phyloP scores from a whole-genome alignment of 2,113 vertebrate species.

The Megaptera novaeangliae region DNA sequence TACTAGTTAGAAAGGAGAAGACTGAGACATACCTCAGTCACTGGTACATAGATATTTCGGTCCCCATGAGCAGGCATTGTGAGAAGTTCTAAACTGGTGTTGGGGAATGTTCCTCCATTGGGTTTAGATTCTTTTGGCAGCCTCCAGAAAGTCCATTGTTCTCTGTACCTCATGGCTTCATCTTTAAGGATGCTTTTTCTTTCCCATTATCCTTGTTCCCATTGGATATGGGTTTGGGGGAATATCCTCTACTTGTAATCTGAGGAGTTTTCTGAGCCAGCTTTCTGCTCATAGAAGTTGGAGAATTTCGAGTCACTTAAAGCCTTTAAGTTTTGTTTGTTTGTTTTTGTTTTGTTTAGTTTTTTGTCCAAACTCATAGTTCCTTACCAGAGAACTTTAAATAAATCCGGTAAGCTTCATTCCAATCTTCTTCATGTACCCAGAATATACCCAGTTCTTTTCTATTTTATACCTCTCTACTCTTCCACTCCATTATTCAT shows the following conservation, averaged over 20 bases:
- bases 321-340: neutral
- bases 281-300: neutral
- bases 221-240: neutral
- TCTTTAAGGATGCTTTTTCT: neutral
- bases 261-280: neutral
- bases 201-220: neutral
- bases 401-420: neutral
- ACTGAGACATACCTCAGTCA: neutral
- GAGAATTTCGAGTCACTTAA: neutral
- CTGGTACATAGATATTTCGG: neutral
- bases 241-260: neutral
- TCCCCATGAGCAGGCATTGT: neutral
- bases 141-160: neutral
- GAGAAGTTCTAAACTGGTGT: rapidly evolving
- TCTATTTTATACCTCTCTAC: neutral
- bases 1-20: neutral
- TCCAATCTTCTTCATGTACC: neutral
- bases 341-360: neutral
- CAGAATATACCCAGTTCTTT: neutral
- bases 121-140: neutral
- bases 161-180: neutral
- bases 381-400: neutral
- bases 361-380: neutral
- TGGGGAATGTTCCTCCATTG: rapidly evolving
- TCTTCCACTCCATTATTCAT: neutral